phyloP scores from a whole-genome alignment of 1,140 invertebrate species.

The Meloidogyne exigua region DNA sequence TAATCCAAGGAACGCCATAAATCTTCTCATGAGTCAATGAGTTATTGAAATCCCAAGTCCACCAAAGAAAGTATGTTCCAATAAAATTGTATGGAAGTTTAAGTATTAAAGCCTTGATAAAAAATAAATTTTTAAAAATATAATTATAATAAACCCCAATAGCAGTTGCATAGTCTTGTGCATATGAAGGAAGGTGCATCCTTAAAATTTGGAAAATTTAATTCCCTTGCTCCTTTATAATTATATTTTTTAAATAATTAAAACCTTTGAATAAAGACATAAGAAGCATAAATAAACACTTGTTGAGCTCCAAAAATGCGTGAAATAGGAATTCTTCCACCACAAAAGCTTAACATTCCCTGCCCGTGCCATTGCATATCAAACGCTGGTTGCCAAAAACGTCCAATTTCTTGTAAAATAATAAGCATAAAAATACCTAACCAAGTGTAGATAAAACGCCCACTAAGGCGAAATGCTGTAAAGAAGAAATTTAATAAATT shows the following conservation, averaged over 20 bases:
- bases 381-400: constrained; percentile 51
- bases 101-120: background rate
- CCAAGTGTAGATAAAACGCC: constrained; percentile 58
- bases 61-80: constrained; percentile 77
- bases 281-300: constrained; percentile 58
- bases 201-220: constrained; percentile 40
- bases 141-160: constrained; percentile 63
- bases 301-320: constrained; percentile 60
- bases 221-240: no score
- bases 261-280: constrained; percentile 56
- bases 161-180: constrained; percentile 69
- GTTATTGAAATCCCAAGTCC: constrained; percentile 73
- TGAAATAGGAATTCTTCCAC: constrained; percentile 57
- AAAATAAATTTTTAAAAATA: background rate
- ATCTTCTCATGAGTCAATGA: constrained; percentile 78
- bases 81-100: constrained; percentile 76
- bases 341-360: constrained; percentile 60
- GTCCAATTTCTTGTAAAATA: constrained; percentile 52
- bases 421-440: constrained; percentile 60
- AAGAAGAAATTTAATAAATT: constrained; percentile 2
- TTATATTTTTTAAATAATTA: no score
- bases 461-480: constrained; percentile 56
- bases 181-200: constrained; percentile 59
- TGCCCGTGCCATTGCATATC: constrained; percentile 63
- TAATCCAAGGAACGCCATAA: constrained; percentile 63